Conservation (phyloP, 1,140 invertebrate species). For the Procambarus clarkii region DNA sequence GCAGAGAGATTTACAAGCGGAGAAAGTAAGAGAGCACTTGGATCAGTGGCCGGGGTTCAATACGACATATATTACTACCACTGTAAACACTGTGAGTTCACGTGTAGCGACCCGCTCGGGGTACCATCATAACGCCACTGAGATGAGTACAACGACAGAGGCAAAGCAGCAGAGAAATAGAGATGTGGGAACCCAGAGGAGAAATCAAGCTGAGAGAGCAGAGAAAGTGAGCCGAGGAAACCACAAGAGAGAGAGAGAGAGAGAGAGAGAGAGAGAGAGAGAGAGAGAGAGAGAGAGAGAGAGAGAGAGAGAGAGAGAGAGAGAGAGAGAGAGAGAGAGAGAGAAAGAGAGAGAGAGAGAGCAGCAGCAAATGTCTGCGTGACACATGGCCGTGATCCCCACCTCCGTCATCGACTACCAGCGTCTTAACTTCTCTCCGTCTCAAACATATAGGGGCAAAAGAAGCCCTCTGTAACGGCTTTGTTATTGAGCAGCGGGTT, state of each 20-base stretch:
- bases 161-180: background rate
- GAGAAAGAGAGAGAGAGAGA: too few species aligned
- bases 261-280: too few species aligned
- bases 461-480: slow-evolving; percentile 23
- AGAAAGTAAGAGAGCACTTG: background rate
- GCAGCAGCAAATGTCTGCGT: too few species aligned
- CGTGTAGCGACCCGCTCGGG: background rate
- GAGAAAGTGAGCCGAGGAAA: too few species aligned
- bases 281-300: too few species aligned
- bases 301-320: too few species aligned
- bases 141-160: background rate
- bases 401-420: slow-evolving; percentile 13
- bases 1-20: background rate
- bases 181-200: slow-evolving; percentile 6
- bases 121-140: background rate
- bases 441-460: too few species aligned
- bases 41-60: background rate
- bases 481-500: slow-evolving; percentile 55
- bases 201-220: background rate
- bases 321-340: too few species aligned
- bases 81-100: background rate
- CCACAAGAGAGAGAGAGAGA: too few species aligned
- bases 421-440: background rate
- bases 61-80: too few species aligned
- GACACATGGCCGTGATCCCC: background rate